These are phyloP conservation scores for Colletes latitarsis DNA, from an alignment of 1,140 invertebrate species.

Conservation along the genomic window DNA sequence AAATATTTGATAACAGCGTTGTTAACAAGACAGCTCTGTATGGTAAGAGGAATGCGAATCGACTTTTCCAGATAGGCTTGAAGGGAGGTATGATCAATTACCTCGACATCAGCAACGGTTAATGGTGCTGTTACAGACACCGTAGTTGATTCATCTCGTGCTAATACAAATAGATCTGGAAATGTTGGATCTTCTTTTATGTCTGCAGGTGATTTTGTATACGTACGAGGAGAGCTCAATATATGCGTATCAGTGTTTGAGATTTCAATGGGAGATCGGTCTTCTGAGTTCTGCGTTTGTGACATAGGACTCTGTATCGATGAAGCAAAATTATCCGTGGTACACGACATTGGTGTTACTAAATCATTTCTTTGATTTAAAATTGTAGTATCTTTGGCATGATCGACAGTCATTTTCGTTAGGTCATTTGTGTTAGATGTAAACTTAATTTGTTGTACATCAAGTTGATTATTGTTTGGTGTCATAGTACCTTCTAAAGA, in stretches of 20 bases:
- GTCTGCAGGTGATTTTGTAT: conserved; percentile 22
- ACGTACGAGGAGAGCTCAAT: conserved; percentile 3
- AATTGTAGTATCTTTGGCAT: not conserved
- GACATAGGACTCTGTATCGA: conserved; percentile 69
- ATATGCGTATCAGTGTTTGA: conserved; percentile 4
- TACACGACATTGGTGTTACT: conserved; percentile 78
- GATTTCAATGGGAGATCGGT: conserved; percentile 49
- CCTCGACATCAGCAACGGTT: conserved; percentile 74
- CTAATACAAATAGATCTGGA: conserved; percentile 25
- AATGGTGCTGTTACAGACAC: conserved; percentile 39
- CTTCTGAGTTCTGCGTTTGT: conserved; percentile 68
- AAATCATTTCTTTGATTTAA: conserved; percentile 27
- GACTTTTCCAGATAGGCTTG: conserved; percentile 85
- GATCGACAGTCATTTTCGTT: not conserved
- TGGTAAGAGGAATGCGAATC: conserved; percentile 85
- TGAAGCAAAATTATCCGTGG: conserved; percentile 73
- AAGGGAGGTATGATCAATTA: conserved; percentile 80
- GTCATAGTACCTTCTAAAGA: conserved; percentile 71
- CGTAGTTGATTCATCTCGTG: not conserved
- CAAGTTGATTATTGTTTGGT: conserved; percentile 71
- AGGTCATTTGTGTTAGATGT: not conserved
- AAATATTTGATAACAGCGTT: conserved; percentile 87
- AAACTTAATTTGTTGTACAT: conserved; percentile 1
- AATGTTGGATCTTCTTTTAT: conserved; percentile 13
- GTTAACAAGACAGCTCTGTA: conserved; percentile 86